Percentiles rank a stretch among this genome's conserved stretches.
Conservation (phyloP, 2,888 invertebrate genomes). For the Tanytarsus gracilentus region DNA sequence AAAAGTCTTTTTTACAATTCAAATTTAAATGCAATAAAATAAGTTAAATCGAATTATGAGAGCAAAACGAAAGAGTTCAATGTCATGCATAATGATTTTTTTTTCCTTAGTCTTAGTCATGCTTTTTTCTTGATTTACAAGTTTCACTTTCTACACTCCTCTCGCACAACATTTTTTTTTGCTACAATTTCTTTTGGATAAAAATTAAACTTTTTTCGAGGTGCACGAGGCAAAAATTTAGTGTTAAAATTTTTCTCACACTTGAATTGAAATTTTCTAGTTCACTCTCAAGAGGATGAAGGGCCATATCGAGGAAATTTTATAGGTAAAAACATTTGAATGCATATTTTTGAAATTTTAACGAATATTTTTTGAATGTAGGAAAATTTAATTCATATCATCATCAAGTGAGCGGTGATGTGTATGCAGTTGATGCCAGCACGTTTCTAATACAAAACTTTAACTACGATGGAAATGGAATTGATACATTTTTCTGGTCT, state of each 20-base stretch:
- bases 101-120: neutral
- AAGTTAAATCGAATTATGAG: slow-evolving; percentile 18
- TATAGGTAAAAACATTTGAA: too few species aligned
- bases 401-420: slow-evolving; percentile 67
- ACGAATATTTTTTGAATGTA: too few species aligned
- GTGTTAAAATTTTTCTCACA: neutral
- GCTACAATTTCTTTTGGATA: neutral
- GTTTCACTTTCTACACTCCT: neutral
- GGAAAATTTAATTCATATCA: slow-evolving; percentile 76
- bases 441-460: slow-evolving; percentile 72
- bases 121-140: neutral
- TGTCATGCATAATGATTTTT: slow-evolving; percentile 13
- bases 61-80: slow-evolving; percentile 31
- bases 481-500: slow-evolving; percentile 89
- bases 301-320: slow-evolving; percentile 71
- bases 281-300: slow-evolving; percentile 49
- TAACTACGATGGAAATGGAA: slow-evolving; percentile 83
- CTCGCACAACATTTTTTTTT: neutral
- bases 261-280: neutral
- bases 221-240: too few species aligned
- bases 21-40: neutral
- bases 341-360: too few species aligned
- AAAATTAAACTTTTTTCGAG: slow-evolving; percentile 31
- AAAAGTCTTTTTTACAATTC: neutral
- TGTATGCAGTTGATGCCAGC: slow-evolving; percentile 80